Conservation (phyloP, 1,140 invertebrate species). For the Aphaenogaster ashmeadi region DNA sequence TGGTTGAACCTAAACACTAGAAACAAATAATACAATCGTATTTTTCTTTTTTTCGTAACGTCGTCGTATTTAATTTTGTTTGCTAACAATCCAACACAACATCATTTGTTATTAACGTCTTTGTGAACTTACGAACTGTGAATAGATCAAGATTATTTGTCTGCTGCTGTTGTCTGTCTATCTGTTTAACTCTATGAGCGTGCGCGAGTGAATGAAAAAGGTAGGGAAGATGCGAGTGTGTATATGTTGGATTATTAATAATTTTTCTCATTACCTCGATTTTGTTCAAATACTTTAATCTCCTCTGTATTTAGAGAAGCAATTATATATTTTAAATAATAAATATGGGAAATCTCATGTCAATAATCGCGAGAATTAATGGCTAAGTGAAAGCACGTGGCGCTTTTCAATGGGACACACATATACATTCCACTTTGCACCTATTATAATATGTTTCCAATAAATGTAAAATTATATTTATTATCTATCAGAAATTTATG, state of each 20-base stretch:
- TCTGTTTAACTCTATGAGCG: too few relatives aligned
- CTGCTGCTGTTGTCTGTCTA: too few relatives aligned
- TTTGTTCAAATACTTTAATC: background rate
- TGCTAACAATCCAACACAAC: too few relatives aligned
- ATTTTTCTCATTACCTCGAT: background rate
- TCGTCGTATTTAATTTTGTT: too few relatives aligned
- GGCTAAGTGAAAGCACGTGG: constrained; percentile 68
- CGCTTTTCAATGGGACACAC: constrained; percentile 50
- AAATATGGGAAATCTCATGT: constrained; percentile 53
- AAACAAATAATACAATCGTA: too few relatives aligned
- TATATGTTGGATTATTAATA: background rate
- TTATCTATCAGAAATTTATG: background rate
- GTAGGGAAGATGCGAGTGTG: background rate
- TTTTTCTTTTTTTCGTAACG: too few relatives aligned
- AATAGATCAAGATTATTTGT: too few relatives aligned
- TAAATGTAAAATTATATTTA: constrained; percentile 44
- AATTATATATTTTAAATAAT: constrained; percentile 70
- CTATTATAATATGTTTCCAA: constrained; percentile 20
- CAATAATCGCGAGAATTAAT: constrained; percentile 75
- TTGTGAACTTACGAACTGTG: too few relatives aligned
- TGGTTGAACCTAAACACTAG: too few relatives aligned
- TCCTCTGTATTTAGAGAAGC: constrained; percentile 43
- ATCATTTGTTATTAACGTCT: too few relatives aligned
- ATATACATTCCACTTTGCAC: constrained; percentile 31
- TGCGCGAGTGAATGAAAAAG: too few relatives aligned